These are phyloP conservation scores for Malthinus seriepunctatus DNA, from an alignment of 2,888 invertebrate species.

Conservation along the genomic window DNA sequence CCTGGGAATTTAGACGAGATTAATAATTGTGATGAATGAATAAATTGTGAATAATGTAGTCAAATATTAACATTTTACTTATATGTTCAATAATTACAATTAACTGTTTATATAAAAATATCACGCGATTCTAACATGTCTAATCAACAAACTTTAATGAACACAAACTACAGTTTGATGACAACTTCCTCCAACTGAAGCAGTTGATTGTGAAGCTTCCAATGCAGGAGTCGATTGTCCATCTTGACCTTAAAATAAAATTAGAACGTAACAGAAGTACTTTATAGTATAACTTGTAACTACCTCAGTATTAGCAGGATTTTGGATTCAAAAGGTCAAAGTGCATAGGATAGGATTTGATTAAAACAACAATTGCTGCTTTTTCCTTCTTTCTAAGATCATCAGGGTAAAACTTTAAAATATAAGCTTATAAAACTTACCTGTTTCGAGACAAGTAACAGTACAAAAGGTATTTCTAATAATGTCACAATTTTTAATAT, in stretches of 20 bases:
- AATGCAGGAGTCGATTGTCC: slow-evolving; percentile 46
- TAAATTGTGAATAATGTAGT: too few relatives aligned
- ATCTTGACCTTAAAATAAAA: slow-evolving; percentile 28
- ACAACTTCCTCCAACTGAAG: slow-evolving; percentile 2
- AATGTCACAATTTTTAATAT: slow-evolving; percentile 57
- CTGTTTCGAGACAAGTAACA: slow-evolving; percentile 53
- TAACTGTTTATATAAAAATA: too few relatives aligned
- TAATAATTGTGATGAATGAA: too few relatives aligned
- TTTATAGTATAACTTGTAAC: not conserved
- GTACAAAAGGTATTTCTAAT: slow-evolving; percentile 54
- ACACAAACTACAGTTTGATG: slow-evolving; percentile 8
- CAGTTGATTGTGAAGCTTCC: slow-evolving; percentile 31
- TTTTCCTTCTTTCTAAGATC: slow-evolving; percentile 1
- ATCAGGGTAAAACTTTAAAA: not conserved
- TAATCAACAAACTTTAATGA: not conserved
- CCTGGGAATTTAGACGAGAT: too few relatives aligned
- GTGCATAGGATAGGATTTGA: not conserved
- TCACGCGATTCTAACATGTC: too few relatives aligned
- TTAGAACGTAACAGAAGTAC: not conserved
- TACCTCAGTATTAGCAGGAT: not conserved
- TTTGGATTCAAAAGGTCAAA: not conserved
- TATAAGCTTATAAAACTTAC: slow-evolving; percentile 46
- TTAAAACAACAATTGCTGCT: slow-evolving; percentile 2
- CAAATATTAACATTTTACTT: too few relatives aligned
- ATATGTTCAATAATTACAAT: too few relatives aligned